A percentile compares a stretch with the other conserved stretches of the same genome.
Conservation (phyloP, 2,113 vertebrate species). For the Haliaeetus leucogaster region DNA sequence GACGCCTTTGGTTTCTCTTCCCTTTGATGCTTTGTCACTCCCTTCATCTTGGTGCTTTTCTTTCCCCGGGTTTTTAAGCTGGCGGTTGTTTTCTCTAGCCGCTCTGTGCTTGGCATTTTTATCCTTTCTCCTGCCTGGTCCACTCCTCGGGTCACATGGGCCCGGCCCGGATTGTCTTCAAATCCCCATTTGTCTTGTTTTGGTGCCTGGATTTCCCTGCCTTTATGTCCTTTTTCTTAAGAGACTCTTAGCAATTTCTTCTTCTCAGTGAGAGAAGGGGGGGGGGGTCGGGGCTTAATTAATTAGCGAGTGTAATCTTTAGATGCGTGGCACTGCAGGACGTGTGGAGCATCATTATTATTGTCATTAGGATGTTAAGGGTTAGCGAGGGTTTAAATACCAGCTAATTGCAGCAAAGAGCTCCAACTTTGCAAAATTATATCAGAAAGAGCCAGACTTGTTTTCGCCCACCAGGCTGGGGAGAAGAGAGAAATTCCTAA, state of each 20-base stretch:
- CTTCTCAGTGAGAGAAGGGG: neutral
- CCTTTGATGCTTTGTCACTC: slow-evolving; percentile 68
- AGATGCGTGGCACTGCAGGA: slow-evolving; percentile 29
- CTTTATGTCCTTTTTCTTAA: slow-evolving; percentile 55
- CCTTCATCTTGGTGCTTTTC: slow-evolving; percentile 66
- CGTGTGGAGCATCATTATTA: slow-evolving; percentile 23
- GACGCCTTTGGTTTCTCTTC: slow-evolving; percentile 55
- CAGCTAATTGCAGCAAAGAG: slow-evolving; percentile 12
- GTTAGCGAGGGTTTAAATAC: slow-evolving; percentile 43
- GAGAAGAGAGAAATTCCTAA: neutral
- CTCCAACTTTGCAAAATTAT: neutral
- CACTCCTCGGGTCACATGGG: slow-evolving; percentile 53
- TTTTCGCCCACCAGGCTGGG: neutral
- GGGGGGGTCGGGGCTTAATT: neutral
- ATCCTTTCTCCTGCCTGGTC: slow-evolving; percentile 58
- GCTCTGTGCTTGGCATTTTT: slow-evolving; percentile 28
- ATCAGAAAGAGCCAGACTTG: neutral
- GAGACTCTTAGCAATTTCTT: slow-evolving; percentile 39
- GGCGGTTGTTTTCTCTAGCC: neutral
- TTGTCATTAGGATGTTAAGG: slow-evolving; percentile 31
- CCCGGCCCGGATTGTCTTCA: slow-evolving; percentile 44
- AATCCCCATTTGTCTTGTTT: slow-evolving; percentile 55
- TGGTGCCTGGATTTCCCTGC: slow-evolving; percentile 45
- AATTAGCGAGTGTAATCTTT: slow-evolving; percentile 48
- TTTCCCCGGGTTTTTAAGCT: slow-evolving; percentile 25